phyloP scores from a whole-genome alignment of 2,113 vertebrate genomes.

The Sander vitreus region DNA sequence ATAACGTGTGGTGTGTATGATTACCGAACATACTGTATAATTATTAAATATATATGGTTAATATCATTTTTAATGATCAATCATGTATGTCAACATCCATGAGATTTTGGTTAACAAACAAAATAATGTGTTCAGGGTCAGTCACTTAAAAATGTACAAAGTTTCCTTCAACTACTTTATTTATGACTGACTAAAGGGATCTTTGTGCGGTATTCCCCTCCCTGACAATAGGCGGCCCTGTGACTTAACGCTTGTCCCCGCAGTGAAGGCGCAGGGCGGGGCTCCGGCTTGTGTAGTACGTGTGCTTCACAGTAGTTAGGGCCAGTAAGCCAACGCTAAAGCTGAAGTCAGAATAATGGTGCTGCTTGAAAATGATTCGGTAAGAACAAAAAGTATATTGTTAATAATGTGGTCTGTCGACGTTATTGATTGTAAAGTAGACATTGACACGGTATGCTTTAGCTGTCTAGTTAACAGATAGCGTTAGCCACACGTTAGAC shows the following conservation, averaged over 20 bases:
- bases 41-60: neutral
- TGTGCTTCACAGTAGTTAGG: conserved; percentile 76
- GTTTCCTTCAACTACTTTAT: neutral
- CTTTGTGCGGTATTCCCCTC: conserved; percentile 8
- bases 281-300: conserved; percentile 73
- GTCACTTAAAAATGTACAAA: neutral
- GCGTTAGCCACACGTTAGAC: neutral
- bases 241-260: rapidly evolving
- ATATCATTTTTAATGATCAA: neutral
- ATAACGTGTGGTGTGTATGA: neutral
- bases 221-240: conserved; percentile 45
- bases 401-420: rapidly evolving
- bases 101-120: neutral
- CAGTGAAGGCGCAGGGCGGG: conserved; percentile 47
- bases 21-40: neutral
- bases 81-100: neutral
- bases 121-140: neutral
- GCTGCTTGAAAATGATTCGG: conserved; percentile 87
- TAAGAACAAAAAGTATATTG: conserved; percentile 52
- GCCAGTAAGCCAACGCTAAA: conserved; percentile 7
- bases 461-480: neutral
- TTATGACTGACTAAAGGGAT: neutral
- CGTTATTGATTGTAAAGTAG: rapidly evolving
- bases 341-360: conserved; percentile 75
- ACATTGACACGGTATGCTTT: neutral